These are phyloP conservation scores for Hemithea aestivaria DNA, from an alignment of 2,888 invertebrate species.

Conservation along the genomic window DNA sequence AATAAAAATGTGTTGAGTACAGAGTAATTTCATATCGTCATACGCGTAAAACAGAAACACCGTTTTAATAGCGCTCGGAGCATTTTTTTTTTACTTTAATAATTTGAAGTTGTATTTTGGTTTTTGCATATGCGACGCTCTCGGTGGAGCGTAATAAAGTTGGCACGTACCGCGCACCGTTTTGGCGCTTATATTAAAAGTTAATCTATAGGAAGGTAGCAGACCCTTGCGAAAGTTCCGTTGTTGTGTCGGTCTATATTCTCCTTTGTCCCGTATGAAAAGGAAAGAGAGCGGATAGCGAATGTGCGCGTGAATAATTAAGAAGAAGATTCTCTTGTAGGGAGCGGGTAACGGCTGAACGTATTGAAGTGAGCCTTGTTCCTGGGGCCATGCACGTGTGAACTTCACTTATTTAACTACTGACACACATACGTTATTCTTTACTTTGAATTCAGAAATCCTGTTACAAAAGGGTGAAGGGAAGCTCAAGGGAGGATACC, in stretches of 20 bases:
- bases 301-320: slow-evolving; percentile 73
- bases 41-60: slow-evolving; percentile 33
- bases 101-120: slow-evolving; percentile 28
- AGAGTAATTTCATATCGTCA: slow-evolving; percentile 32
- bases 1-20: slow-evolving; percentile 35
- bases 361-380: slow-evolving; percentile 10
- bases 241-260: slow-evolving; percentile 71
- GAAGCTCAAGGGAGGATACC: too few species aligned
- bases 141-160: slow-evolving; percentile 47
- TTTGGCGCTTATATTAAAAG: slow-evolving; percentile 64
- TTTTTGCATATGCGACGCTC: slow-evolving; percentile 47
- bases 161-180: slow-evolving; percentile 40
- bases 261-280: slow-evolving; percentile 71
- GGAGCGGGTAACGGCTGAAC: slow-evolving; percentile 45
- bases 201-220: slow-evolving; percentile 37
- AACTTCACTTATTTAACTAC: neutral
- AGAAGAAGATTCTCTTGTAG: slow-evolving; percentile 53
- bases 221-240: slow-evolving; percentile 69
- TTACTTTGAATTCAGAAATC: neutral
- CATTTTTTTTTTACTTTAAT: slow-evolving; percentile 19
- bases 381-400: slow-evolving; percentile 6
- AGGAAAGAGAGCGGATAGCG: slow-evolving; percentile 64
- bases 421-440: neutral
- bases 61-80: slow-evolving; percentile 13
- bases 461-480: too few species aligned